Evolutionary conservation across 2,113 vertebrate genomes (phyloP), one percentile per base, ranked within the genome.

Genomic region (Cheilinus undulatus): DNA sequence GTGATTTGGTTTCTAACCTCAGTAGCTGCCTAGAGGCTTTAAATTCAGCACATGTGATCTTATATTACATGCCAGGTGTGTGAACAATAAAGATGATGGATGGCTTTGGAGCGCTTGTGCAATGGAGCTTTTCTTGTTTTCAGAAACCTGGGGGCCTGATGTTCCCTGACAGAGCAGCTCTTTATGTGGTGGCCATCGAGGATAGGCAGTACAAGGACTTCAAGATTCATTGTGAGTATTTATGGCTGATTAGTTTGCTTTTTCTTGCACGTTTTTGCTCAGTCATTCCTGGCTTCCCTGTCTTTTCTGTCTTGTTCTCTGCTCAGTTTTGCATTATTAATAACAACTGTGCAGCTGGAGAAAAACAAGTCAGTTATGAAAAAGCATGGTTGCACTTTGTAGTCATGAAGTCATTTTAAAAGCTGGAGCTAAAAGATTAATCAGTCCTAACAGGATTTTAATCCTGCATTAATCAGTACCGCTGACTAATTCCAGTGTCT

Each of bases 121-220:
- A 87, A 88, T 95, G 93, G 75, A 14, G 27, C 42, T 57, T 52
- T 38, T 82, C 0, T 78, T 90, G 88, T 91, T 81, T 95, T 94
- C 93, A 99, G 97, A 99, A 97, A 96, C 96, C 97, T 66, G 97
- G 97, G 91, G 97, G 97, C 82, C 94, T 97, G 92, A 98, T 99
- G 96, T 99, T 99, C 91, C 97, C 97, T 69, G 97, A 99, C 93
- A 95, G 96, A 90, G 97, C 97, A 48, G 94, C 96, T 61, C 94
- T 99, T 78, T 98, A 98, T 58, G 92, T 98, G 90, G 94, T 97
- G 53, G 97, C 96, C 85, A 98, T 99, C 50, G 97, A 99, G 88
- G 97, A 99, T 89, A 91, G 97, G 85, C 97, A 99, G 83, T 98
- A 98, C 90, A 99, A 99, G 91, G 97, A 99, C 94, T 99, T 98